These are phyloP conservation scores for Myzus persicae DNA, from an alignment of 1,140 invertebrate species.

Conservation along the genomic window DNA sequence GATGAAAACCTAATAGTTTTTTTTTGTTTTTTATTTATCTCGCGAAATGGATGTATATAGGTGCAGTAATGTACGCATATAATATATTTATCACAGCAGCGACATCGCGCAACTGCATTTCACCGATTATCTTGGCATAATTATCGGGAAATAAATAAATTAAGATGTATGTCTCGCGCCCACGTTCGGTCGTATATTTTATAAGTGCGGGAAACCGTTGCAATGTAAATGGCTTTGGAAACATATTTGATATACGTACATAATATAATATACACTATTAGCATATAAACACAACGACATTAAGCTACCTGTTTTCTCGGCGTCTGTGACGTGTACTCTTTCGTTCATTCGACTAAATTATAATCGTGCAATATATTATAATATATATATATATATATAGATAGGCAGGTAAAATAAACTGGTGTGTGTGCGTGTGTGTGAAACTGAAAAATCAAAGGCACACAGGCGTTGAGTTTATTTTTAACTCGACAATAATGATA, in stretches of 20 bases:
- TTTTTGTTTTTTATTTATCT: not conserved
- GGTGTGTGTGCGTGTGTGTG: not conserved
- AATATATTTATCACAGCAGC: not conserved
- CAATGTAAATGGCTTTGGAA: constrained; percentile 27
- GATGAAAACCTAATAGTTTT: not conserved
- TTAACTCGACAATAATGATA: too few species aligned
- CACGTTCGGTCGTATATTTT: constrained; percentile 20
- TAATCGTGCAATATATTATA: not conserved
- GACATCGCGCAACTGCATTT: not conserved
- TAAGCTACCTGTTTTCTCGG: not conserved
- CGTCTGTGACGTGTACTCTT: not conserved
- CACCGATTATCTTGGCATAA: constrained; percentile 35
- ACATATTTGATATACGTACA: constrained; percentile 5
- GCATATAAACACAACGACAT: not conserved
- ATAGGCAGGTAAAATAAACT: not conserved
- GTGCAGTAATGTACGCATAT: too few species aligned
- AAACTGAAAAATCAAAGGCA: not conserved
- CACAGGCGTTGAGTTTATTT: too few species aligned
- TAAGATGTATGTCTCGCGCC: not conserved
- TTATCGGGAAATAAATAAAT: constrained; percentile 34
- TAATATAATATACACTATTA: not conserved
- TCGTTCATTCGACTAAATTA: not conserved
- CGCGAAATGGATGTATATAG: not conserved
- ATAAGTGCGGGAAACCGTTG: not conserved
- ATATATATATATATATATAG: too few species aligned